Evolutionary conservation across 2,888 invertebrate species (phyloP).

Genomic region (Thereva nobilitata): DNA sequence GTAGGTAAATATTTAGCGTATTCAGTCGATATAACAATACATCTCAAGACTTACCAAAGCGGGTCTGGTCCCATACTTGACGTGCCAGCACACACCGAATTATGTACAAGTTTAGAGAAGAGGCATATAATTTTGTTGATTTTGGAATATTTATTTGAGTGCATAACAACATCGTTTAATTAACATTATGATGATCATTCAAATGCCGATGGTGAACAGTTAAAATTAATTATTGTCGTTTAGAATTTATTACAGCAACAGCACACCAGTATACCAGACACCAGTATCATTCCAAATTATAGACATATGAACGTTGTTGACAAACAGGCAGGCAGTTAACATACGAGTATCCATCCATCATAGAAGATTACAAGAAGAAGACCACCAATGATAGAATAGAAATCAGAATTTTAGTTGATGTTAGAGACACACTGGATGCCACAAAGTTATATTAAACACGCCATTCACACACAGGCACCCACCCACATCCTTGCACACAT

Average conservation of each 20-base stretch:
- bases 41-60: constrained; percentile 44
- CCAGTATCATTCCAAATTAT: constrained; percentile 27
- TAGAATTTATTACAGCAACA: too few species aligned
- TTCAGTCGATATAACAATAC: constrained; percentile 6
- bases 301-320: constrained; percentile 26
- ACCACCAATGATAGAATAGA: constrained; percentile 13
- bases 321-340: constrained; percentile 37
- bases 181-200: constrained; percentile 33
- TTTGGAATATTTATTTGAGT: constrained; percentile 18
- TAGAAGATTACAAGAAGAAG: constrained; percentile 16
- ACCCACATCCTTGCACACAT: too few species aligned
- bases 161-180: constrained; percentile 33
- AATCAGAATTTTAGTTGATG: constrained; percentile 22
- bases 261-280: constrained; percentile 3
- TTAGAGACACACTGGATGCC: constrained; percentile 2
- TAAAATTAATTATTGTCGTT: constrained; percentile 18
- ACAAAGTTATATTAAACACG: neutral
- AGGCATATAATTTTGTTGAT: constrained; percentile 12
- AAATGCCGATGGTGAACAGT: constrained; percentile 21
- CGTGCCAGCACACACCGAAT: neutral
- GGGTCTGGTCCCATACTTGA: constrained; percentile 45
- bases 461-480: too few species aligned
- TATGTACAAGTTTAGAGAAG: constrained; percentile 6
- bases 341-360: constrained; percentile 24
- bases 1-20: neutral